Evolutionary conservation across 35 echinoderm and acorn worm genomes (phyloP), one percentile per base, ranked within the genome.

Genomic region (Apostichopus californicus): DNA sequence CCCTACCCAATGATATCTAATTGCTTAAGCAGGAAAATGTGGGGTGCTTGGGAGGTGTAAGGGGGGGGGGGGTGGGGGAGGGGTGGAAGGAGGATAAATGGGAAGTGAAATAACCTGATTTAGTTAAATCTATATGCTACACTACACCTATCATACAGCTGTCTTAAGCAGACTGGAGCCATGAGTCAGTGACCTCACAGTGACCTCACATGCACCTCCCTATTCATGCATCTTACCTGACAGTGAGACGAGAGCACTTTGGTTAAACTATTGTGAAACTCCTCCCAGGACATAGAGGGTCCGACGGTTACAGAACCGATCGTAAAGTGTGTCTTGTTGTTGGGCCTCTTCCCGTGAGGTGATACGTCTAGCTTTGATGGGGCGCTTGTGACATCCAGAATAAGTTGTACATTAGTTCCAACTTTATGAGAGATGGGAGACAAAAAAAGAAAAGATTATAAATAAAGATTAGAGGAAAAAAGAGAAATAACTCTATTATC

Each of bases 231-330:
- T 61, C 9, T 89, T 72, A 89, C 86, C 86, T 89, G 60, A 72
- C 64, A 72, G 25, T 89, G 86, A 13, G 68, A 68, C 21, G 22
- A n/a, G 22, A 89, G 57, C 14, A 89, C 57, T 14, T 28, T 17
- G 34, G 61, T 46, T 64, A 89, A 7, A 4, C 12, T 28, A 11
- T 8, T 34, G 86, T 89, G 7, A 52, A 89, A 89, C 23, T 72
- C 61, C 34, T 34, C 68, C 86, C 86, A 89, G 60, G 60, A 4
- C n/a, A 89, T 58, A 52, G 60, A 54, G n/a, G 86, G 86, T 66
- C 60, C 61, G 6, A 89, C 68, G 0, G 46, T 71, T 3, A 89
- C 26, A 8, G 60, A 55, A 15, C 86, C 86, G 15, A 89, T 89
- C 6, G 46, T 72, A 52, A 65, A 89, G 22, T 23, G 57, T 26